Percentiles rank a stretch among this genome's conserved stretches.
Evolutionary conservation across 2,888 invertebrate genomes (phyloP).

Genomic region (Drosophila leonis): DNA sequence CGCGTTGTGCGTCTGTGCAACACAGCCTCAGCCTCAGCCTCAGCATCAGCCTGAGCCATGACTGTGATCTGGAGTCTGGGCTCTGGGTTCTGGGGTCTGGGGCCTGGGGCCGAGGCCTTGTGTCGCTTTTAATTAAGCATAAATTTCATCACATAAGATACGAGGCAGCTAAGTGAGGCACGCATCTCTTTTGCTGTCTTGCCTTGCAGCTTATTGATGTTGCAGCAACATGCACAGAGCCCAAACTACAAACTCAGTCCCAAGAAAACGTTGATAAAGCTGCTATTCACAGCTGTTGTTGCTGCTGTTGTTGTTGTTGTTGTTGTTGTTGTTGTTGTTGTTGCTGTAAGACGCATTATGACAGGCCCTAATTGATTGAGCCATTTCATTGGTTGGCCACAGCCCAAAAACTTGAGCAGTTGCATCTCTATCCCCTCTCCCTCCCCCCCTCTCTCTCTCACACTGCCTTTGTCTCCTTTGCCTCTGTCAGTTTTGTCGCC

Average conservation of each 20-base stretch:
- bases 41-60: neutral
- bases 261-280: slow-evolving; percentile 29
- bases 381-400: slow-evolving; percentile 69
- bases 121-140: slow-evolving; percentile 84
- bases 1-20: slow-evolving; percentile 51
- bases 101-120: slow-evolving; percentile 42
- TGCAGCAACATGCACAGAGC: slow-evolving; percentile 70
- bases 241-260: neutral
- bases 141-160: slow-evolving; percentile 84
- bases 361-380: slow-evolving; percentile 76
- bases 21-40: neutral
- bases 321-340: slow-evolving; percentile 1
- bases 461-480: neutral
- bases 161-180: slow-evolving; percentile 67
- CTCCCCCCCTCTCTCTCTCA: neutral
- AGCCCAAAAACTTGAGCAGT: slow-evolving; percentile 57
- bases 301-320: slow-evolving; percentile 2
- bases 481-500: slow-evolving; percentile 65
- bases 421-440: neutral
- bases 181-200: slow-evolving; percentile 56
- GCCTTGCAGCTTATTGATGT: slow-evolving; percentile 70
- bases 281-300: slow-evolving; percentile 28
- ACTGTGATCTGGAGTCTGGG: neutral
- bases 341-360: slow-evolving; percentile 54
- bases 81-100: neutral